Percentiles rank a stretch among this genome's conserved stretches.
phyloP scores from a whole-genome alignment of 92 coral and sea anemone species.

The Zoanthus gigantus region DNA sequence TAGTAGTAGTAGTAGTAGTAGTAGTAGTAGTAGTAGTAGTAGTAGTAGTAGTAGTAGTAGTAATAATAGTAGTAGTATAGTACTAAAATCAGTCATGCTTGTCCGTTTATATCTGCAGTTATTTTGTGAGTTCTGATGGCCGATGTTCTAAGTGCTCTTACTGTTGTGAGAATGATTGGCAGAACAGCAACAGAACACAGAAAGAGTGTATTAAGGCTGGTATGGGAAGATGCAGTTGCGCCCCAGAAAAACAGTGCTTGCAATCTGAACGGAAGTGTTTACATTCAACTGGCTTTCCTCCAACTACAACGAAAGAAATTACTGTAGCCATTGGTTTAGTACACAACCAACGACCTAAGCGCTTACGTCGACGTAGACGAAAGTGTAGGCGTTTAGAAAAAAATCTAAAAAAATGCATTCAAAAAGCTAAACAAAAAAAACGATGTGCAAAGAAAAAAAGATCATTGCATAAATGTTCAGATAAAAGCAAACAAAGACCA shows the following conservation, averaged over 20 bases:
- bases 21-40: too few relatives aligned
- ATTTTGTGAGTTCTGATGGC: conserved; percentile 22
- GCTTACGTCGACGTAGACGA: background rate
- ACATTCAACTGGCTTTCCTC: background rate
- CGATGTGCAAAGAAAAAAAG: background rate
- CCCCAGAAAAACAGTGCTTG: conserved; percentile 7
- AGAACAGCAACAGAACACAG: background rate
- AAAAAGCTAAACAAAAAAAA: background rate
- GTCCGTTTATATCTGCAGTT: background rate
- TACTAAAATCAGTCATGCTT: too few relatives aligned
- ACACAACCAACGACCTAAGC: background rate
- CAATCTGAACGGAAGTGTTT: background rate
- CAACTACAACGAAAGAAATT: background rate
- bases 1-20: too few relatives aligned
- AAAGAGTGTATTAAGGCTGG: conserved; percentile 26
- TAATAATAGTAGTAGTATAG: too few relatives aligned
- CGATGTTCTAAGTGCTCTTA: conserved; percentile 24
- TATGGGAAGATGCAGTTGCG: conserved; percentile 39
- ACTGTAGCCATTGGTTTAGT: background rate
- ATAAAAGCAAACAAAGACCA: conserved; percentile 12
- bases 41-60: too few relatives aligned
- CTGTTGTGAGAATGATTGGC: conserved; percentile 21
- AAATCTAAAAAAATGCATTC: background rate
- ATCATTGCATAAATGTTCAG: background rate
- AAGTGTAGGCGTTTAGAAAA: conserved; percentile 7